Evolutionary conservation across 1,140 invertebrate species (phyloP).

Genomic region (Drosophila pandora): DNA sequence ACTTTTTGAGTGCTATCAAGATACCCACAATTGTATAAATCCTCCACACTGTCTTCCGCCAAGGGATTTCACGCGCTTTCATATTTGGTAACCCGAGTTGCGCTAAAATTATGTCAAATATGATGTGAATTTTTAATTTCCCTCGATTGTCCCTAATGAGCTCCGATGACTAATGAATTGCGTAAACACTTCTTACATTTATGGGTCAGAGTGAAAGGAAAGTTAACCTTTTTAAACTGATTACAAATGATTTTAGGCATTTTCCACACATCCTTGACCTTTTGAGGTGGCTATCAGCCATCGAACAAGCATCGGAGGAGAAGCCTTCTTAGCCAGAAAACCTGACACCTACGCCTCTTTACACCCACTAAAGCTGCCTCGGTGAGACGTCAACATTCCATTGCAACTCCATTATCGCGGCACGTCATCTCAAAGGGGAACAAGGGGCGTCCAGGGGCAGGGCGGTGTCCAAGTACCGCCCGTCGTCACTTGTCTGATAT

Average conservation of each 20-base stretch:
- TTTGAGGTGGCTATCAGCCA: constrained; percentile 26
- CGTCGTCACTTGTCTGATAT: constrained; percentile 82
- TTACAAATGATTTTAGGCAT: not conserved
- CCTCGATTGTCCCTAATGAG: constrained; percentile 49
- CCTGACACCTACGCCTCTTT: constrained; percentile 56
- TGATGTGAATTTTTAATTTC: constrained; percentile 63
- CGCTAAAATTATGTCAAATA: constrained; percentile 68
- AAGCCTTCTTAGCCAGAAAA: constrained; percentile 37
- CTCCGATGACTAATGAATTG: constrained; percentile 52
- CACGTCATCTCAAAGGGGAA: constrained; percentile 62
- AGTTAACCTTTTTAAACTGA: not conserved
- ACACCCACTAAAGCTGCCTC: constrained; percentile 42
- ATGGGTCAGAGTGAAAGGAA: constrained; percentile 16
- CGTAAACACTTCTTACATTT: constrained; percentile 12
- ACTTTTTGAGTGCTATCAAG: not conserved
- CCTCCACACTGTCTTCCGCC: constrained; percentile 10
- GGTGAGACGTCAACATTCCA: constrained; percentile 70
- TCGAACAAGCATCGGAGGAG: constrained; percentile 22
- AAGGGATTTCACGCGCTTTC: constrained; percentile 42
- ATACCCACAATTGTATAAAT: constrained; percentile 8
- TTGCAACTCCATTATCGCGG: constrained; percentile 66
- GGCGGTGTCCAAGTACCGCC: constrained; percentile 32
- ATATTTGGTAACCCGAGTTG: constrained; percentile 43
- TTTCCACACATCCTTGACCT: constrained; percentile 65
- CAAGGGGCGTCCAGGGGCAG: constrained; percentile 9